These are phyloP conservation scores for Gopherus evgoodei DNA, from an alignment of 2,113 vertebrate genomes.

Conservation along the genomic window DNA sequence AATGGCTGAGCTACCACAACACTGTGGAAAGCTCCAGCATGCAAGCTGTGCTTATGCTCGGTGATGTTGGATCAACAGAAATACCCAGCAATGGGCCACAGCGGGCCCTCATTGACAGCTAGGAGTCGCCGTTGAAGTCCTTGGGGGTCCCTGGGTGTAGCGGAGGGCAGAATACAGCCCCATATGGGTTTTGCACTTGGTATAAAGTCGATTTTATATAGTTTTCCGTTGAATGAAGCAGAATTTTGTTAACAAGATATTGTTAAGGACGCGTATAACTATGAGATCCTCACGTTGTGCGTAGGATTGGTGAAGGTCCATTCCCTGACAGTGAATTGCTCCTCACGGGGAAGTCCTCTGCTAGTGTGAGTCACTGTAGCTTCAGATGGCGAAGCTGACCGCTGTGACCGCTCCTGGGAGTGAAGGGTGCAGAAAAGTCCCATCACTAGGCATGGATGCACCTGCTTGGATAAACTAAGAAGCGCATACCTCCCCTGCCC, in stretches of 20 bases:
- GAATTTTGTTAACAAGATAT: neutral
- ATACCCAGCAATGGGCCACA: neutral
- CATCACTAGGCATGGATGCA: neutral
- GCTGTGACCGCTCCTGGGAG: no score
- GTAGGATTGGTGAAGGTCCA: neutral
- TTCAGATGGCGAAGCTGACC: neutral
- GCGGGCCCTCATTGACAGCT: neutral
- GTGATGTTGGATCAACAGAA: neutral
- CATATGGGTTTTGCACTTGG: rapidly evolving
- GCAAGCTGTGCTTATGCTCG: neutral
- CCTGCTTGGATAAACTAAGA: neutral
- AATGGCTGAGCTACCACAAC: rapidly evolving
- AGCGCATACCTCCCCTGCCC: rapidly evolving
- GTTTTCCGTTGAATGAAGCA: neutral
- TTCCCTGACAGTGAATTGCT: neutral
- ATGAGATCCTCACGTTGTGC: rapidly evolving
- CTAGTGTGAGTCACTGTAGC: neutral
- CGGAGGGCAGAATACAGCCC: rapidly evolving
- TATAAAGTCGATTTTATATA: rapidly evolving
- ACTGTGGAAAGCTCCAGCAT: neutral
- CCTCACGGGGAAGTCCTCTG: neutral
- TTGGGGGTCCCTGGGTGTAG: neutral
- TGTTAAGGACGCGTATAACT: rapidly evolving
- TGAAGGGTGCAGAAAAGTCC: neutral
- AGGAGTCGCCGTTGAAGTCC: neutral